A percentile compares a stretch with the other conserved stretches of the same genome.
phyloP scores from a whole-genome alignment of 2,888 invertebrate genomes.

The Erannis defoliaria region DNA sequence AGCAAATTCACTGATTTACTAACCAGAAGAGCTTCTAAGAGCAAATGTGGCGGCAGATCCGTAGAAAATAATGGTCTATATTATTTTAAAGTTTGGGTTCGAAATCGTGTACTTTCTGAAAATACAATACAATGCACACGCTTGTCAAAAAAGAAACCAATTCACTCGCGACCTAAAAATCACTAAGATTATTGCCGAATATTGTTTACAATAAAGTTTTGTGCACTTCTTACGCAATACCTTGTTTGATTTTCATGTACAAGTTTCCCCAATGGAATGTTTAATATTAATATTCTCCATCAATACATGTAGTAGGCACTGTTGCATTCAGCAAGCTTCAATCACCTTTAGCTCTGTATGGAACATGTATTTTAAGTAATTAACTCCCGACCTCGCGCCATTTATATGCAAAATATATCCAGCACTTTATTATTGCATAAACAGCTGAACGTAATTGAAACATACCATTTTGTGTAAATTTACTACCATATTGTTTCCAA shows the following conservation, averaged over 20 bases:
- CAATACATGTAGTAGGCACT: not conserved
- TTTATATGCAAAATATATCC: constrained; percentile 13
- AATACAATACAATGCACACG: too few relatives aligned
- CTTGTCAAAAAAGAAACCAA: too few relatives aligned
- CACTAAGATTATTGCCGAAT: too few relatives aligned
- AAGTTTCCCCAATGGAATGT: not conserved
- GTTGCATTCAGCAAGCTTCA: not conserved
- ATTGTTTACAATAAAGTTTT: too few relatives aligned
- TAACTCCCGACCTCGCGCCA: constrained; percentile 9
- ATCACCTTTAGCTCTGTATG: not conserved
- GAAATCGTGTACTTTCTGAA: too few relatives aligned
- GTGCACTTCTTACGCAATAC: too few relatives aligned
- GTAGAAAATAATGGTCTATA: too few relatives aligned
- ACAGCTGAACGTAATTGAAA: constrained; percentile 1
- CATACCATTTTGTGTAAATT: not conserved
- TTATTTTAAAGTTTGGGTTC: too few relatives aligned
- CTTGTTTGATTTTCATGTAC: not conserved
- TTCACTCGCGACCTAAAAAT: too few relatives aligned
- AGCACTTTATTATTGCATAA: not conserved
- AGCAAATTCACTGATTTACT: too few relatives aligned
- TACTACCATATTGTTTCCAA: not conserved
- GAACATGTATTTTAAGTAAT: constrained; percentile 7
- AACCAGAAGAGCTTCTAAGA: too few relatives aligned
- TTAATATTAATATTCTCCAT: not conserved
- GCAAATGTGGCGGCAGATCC: too few relatives aligned